Percentiles rank a stretch among this genome's conserved stretches.
phyloP scores from a whole-genome alignment of 2,797 vertebrate species.

The Streptopelia turtur region DNA sequence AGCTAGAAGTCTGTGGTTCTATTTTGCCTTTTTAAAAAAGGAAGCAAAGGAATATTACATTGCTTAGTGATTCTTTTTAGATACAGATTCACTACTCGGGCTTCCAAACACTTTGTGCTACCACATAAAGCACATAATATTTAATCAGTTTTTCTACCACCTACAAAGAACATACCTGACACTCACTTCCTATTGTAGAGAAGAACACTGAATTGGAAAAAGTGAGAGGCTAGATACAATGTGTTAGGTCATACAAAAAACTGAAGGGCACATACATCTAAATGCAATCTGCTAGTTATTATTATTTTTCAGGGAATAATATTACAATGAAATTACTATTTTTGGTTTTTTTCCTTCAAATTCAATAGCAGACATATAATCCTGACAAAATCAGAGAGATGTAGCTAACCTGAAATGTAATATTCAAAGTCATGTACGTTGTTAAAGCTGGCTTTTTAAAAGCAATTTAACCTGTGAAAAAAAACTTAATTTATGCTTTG shows the following conservation, averaged over 20 bases:
- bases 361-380: background rate
- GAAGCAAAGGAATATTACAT: background rate
- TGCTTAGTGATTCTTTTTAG: background rate
- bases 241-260: background rate
- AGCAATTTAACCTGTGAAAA: background rate
- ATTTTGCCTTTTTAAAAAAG: background rate
- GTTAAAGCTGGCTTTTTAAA: background rate
- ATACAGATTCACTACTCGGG: background rate
- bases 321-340: background rate
- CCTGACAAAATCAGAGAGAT: background rate
- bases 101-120: background rate
- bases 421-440: background rate
- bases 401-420: background rate
- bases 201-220: background rate
- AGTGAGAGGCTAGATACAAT: background rate
- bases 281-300: background rate
- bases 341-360: background rate
- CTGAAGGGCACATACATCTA: background rate
- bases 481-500: background rate
- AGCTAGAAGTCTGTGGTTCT: background rate
- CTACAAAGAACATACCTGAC: background rate
- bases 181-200: background rate
- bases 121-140: background rate
- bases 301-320: background rate
- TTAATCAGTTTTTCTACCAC: background rate